Evolutionary conservation across 2,797 vertebrate species (phyloP), one percentile per base, ranked within the genome.

Genomic region (Helarctos malayanus): DNA sequence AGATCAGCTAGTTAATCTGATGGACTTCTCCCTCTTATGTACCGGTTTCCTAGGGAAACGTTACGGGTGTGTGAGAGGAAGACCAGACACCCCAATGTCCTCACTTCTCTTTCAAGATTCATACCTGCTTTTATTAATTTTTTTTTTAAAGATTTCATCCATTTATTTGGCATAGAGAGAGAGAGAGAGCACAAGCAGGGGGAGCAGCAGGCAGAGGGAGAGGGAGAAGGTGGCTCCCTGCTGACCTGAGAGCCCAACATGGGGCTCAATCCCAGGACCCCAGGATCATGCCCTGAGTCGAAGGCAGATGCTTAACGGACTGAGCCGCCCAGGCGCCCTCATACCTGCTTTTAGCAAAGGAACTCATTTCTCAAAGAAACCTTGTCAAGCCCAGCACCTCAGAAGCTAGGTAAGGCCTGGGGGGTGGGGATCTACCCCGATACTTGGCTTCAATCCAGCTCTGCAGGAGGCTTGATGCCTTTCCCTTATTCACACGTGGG

Each of bases 91-190:
- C 68, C 23, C 14, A 25, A 2, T 0, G 2, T 3, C 19, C 41
- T 59, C 0, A 0, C n/a, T 25, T 3, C 23, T 56, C 56, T 79
- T 19, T 0, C 25, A 75, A 45, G 32, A 57, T 5, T 41, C 41
- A 41, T 41, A 41, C 5, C 41, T 41, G 41, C 41, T 41, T 41
- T 41, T 41, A 41, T 41, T 41, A 5, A 41, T 41, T 41, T 41
- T 5, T 41, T 41, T 41, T 41, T 41, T 41, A 6, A 41, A 41
- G 41, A 41, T 41, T 41, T 41, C 41, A 41, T 41, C 41, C 41
- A 41, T 41, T 41, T 41, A 41, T 41, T 41, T 41, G 41, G 4
- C 41, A 41, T 0, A 41, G 41, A 41, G 41, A 41, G 41, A 41
- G 41, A 41, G 41, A 41, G 41, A 41, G 41, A 41, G 41, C 5